Percentiles rank a stretch among this genome's conserved stretches.
phyloP scores from a whole-genome alignment of 2,113 vertebrate species.

The Ptyas mucosa region DNA sequence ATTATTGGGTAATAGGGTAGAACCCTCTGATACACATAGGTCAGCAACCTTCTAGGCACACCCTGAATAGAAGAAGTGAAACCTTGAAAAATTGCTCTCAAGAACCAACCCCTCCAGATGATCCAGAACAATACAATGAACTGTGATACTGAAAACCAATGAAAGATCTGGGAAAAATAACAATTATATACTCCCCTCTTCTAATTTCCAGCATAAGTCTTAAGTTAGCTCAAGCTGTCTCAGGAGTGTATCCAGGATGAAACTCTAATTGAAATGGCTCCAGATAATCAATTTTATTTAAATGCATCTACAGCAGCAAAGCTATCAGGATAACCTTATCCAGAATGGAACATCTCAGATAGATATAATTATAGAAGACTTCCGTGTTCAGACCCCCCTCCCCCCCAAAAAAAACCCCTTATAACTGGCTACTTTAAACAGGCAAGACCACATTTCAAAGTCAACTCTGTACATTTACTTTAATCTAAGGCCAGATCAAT shows the following conservation, averaged over 20 bases:
- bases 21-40: neutral
- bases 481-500: neutral
- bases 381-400: neutral
- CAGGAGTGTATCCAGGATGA: neutral
- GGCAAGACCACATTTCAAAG: neutral
- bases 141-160: neutral
- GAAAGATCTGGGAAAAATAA: neutral
- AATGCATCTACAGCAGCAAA: neutral
- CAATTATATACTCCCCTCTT: neutral
- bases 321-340: neutral
- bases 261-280: neutral
- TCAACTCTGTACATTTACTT: neutral
- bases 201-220: neutral
- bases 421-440: neutral
- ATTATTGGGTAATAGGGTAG: neutral
- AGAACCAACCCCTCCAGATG: neutral
- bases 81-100: neutral
- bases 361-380: neutral
- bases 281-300: neutral
- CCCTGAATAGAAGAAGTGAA: neutral
- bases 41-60: neutral
- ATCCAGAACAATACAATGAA: neutral
- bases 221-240: neutral
- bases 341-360: neutral
- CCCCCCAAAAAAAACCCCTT: neutral